phyloP scores from a whole-genome alignment of 2,797 vertebrate species.

The Hyperoplus immaculatus region DNA sequence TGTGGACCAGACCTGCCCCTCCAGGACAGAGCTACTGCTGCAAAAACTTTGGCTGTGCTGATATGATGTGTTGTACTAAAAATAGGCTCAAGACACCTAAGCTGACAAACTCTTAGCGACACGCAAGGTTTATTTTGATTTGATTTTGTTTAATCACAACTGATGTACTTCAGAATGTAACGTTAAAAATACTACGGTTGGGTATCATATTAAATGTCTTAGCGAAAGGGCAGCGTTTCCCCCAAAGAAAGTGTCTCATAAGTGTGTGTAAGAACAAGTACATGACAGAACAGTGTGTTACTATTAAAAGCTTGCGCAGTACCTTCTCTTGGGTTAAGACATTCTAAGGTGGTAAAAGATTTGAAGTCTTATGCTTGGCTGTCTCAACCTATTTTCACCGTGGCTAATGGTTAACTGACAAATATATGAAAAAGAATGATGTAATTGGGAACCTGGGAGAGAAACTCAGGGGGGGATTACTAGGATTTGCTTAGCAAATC shows the following conservation, averaged over 20 bases:
- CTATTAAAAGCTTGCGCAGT: constrained; percentile 33
- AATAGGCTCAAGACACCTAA: constrained; percentile 15
- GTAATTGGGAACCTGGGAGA: constrained; percentile 67
- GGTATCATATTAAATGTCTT: background rate
- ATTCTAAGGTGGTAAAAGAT: constrained; percentile 52
- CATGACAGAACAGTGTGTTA: constrained; percentile 21
- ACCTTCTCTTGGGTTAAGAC: constrained; percentile 28
- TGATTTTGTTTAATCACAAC: constrained; percentile 1
- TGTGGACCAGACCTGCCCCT: constrained; percentile 26
- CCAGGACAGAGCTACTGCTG: constrained; percentile 23
- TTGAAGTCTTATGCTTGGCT: background rate
- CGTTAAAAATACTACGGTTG: background rate
- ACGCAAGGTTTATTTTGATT: constrained; percentile 9
- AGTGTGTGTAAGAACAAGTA: constrained; percentile 26
- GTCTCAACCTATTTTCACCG: constrained; percentile 46
- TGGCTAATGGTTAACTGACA: constrained; percentile 68
- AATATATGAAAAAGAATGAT: constrained; percentile 70
- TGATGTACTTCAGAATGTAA: background rate
- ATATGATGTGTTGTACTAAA: constrained; percentile 14
- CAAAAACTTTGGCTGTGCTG: constrained; percentile 5
- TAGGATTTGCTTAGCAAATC: constrained; percentile 82
- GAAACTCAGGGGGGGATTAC: constrained; percentile 76
- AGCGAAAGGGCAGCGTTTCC: background rate
- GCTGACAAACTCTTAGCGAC: constrained; percentile 1
- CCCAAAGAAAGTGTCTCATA: no score